These are phyloP conservation scores for Enteromius argenteus DNA, from an alignment of 2,797 vertebrate species.

Conservation along the genomic window DNA sequence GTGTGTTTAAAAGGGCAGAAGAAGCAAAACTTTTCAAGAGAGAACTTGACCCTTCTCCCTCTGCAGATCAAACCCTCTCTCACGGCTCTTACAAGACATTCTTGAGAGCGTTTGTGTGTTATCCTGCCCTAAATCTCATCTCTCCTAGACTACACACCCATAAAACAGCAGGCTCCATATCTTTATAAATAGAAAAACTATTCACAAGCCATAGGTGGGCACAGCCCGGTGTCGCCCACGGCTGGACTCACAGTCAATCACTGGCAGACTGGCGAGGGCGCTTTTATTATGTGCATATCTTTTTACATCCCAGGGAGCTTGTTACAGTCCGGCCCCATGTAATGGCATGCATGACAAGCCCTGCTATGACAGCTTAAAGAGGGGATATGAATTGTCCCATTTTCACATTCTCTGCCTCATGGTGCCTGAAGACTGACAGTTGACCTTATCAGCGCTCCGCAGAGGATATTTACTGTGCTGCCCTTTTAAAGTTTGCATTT, in stretches of 20 bases:
- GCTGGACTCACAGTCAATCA: conserved; percentile 58
- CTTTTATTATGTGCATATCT: conserved; percentile 67
- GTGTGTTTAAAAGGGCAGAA: conserved; percentile 5
- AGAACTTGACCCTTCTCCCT: conserved; percentile 27
- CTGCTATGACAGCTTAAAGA: conserved; percentile 59
- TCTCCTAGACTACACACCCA: conserved; percentile 26
- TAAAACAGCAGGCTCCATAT: conserved; percentile 55
- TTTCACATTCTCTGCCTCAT: conserved; percentile 55
- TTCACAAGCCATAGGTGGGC: conserved; percentile 55
- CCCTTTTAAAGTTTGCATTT: conserved; percentile 59
- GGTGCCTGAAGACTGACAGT: conserved; percentile 59
- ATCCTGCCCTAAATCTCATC: conserved; percentile 54
- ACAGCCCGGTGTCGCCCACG: conserved; percentile 53
- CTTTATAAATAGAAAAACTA: conserved; percentile 62
- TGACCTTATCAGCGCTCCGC: conserved; percentile 63
- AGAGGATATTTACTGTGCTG: conserved; percentile 60
- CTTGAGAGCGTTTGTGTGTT: conserved; percentile 13
- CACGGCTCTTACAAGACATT: conserved; percentile 27
- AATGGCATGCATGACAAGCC: conserved; percentile 59
- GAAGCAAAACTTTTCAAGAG: not conserved
- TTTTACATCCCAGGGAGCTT: conserved; percentile 61
- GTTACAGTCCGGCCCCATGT: conserved; percentile 60
- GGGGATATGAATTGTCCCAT: conserved; percentile 58
- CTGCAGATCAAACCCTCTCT: conserved; percentile 21
- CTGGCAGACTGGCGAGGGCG: conserved; percentile 52